Evolutionary conservation across 2,797 vertebrate species (phyloP), one percentile per base, ranked within the genome.

Genomic region (Percopsis omiscomaycus): DNA sequence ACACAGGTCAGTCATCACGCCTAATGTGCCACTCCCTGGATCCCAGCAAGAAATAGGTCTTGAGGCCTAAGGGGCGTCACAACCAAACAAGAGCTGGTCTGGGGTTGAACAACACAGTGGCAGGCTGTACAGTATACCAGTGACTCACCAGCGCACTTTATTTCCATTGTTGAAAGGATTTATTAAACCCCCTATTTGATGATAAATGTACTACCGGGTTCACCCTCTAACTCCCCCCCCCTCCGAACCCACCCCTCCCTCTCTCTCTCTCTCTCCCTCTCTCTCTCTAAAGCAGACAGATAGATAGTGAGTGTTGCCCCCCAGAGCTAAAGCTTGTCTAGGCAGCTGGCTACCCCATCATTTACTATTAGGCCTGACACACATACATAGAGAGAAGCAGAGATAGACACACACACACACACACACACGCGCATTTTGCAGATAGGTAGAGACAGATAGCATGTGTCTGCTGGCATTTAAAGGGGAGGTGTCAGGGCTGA

Each of bases 391-490:
- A 69, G 73, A 54, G 44, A 48, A 51, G n/a, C 62, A 72, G 71
- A 80, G 52, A 69, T 66, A 81, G 67, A 72, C 49, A 71, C 63
- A 71, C 55, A 59, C 32, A 53, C 46, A 16, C 49, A 44, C 68
- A 74, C 75, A 55, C 52, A 78, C 77, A 79, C 78, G 81, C 84
- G 81, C 75, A 61, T 79, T 76, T 76, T 66, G 74, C 37, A 84
- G 86, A 87, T 87, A 86, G 84, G 79, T 72, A 64, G 64, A 85
- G 84, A 89, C 83, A 79, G 84, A 90, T 86, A 77, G 81, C 59
- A 69, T 74, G 71, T 70, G 78, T 85, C 81, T 77, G 66, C 66
- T 83, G 78, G 80, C 78, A 87, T 89, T 89, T 86, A 88, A 87
- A 89, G 79, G 84, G 76, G 80, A 74, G 74, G 77, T 82, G 81